Evolutionary conservation across 2,113 vertebrate species (phyloP), one percentile per base, ranked within the genome.

Genomic region (Mionectes macconnelli): DNA sequence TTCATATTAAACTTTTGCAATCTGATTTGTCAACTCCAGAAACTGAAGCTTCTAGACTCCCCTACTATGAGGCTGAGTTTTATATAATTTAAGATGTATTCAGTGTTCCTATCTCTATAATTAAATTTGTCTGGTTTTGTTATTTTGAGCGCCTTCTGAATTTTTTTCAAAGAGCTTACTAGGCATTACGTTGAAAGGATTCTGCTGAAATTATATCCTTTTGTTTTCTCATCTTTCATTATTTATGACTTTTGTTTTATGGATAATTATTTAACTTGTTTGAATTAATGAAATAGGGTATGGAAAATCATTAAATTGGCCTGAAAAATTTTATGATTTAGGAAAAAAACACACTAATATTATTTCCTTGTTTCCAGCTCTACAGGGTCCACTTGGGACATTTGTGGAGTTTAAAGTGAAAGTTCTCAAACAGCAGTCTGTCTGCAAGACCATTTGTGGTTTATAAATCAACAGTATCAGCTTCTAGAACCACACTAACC

Each of bases 121-220:
- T 96, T 86, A 81, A 90, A 78, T 78, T 88, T 80, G 68, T 55
- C 75, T 91, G n/a, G 2, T 93, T 90, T 88, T 93, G 37, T 85
- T 75, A 85, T 70, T 94, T 94, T 77, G 47, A 81, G 56, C 82
- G 90, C 52, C 79, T 95, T 83, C 35, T 27, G 70, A 89, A 7
- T 85, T 67, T 91, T 82, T 83, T 95, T 70, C 82, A 56, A 94
- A 89, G 68, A 67, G 39, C 45, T 94, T 83, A 83, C 37, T 28
- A 94, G 37, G 75, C 35, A 50, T 55, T 87, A 57, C 13, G 28
- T 66, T 88, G 63, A 87, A 96, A 95, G 28, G 17, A 93, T 86
- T 90, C 35, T 49, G 25, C 56, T 70, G 59, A 94, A 90, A 92
- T 78, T 50, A 44, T 70, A 85, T 67, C 47, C 35, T 67, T 67